Conservation (phyloP, 2,113 vertebrate species). For the Telmatochromis sp. region DNA sequence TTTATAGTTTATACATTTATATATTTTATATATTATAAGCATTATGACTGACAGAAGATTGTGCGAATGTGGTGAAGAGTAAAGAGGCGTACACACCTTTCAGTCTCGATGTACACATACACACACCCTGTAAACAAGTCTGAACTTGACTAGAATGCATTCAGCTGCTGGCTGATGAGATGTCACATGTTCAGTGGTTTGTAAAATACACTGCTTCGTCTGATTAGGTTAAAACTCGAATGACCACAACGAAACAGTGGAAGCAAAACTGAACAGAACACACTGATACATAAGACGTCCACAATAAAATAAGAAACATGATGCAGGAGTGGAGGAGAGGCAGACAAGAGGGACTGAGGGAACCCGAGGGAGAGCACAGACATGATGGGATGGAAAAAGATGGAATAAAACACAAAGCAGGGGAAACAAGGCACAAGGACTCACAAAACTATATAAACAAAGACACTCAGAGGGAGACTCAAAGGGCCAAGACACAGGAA, state of each 20-base stretch:
- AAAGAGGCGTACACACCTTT: neutral
- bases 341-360: accelerated
- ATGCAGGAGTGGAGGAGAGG: accelerated
- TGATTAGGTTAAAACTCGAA: accelerated
- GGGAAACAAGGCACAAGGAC: neutral
- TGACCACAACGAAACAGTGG: accelerated
- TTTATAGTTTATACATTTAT: neutral
- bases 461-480: neutral
- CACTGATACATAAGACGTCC: accelerated
- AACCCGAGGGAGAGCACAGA: neutral
- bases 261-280: accelerated
- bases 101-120: accelerated
- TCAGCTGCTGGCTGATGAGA: neutral
- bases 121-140: neutral
- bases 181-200: neutral
- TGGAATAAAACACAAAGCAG: neutral
- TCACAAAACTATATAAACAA: neutral
- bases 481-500: accelerated
- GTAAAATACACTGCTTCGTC: neutral
- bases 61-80: too few species aligned
- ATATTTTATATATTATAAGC: too few species aligned
- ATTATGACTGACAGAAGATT: too few species aligned
- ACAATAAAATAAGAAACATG: neutral
- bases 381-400: accelerated
- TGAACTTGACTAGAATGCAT: accelerated